Base-by-base conservation (phyloP, 2,888 invertebrate genomes). In the Dasysyrphus albostriatus region DNA sequence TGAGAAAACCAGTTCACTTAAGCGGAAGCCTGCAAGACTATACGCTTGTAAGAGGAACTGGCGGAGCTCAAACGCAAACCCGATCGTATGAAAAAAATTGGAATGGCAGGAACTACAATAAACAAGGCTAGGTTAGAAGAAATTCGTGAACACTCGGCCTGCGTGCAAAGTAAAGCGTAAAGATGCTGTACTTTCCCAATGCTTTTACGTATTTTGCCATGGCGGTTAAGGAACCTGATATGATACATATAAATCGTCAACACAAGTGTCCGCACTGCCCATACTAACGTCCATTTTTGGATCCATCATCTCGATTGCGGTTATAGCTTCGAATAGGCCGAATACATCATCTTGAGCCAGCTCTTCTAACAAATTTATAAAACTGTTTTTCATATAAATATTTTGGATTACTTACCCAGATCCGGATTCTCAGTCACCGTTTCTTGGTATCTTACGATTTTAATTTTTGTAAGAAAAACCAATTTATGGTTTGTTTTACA, bases 171-270 rank as follows among this genome's bases (percentile, higher is more conserved):
- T 98, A 73, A 98, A 99, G 92, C 95, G 98, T 89, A 99, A 99
- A 93, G 99, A 99, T 93, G 99, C 99, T 0, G 99, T 99, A 44
- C 94, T 99, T 37, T 98, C 98, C 75, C 99, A 99, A 93, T 99
- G 99, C 93, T 99, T 99, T 95, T 99, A 99, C 93, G 99, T 99
- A 74, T 99, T 99, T 94, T 99, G 99, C 93, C 98, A 98, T 94
- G 98, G 99, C 92, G 99, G 99, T 93, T 94, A 99, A 88, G 97
- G 98, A 91, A 99, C 98, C 73, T 96, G 99, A 73, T 99, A 99
- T 93, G 99, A 99, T 93, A 99, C 99, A 5, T n/a, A n/a, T n/a
- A n/a, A n/a, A n/a, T n/a, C 94, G 99, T 63, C 99, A 99, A 92
- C 95, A 99, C 83, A 99, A 99, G 93, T 99, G 99, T 93, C 99